Percentiles rank a stretch among this genome's conserved stretches.
phyloP scores from a whole-genome alignment of 2,113 vertebrate genomes.

The Stegastes partitus region DNA sequence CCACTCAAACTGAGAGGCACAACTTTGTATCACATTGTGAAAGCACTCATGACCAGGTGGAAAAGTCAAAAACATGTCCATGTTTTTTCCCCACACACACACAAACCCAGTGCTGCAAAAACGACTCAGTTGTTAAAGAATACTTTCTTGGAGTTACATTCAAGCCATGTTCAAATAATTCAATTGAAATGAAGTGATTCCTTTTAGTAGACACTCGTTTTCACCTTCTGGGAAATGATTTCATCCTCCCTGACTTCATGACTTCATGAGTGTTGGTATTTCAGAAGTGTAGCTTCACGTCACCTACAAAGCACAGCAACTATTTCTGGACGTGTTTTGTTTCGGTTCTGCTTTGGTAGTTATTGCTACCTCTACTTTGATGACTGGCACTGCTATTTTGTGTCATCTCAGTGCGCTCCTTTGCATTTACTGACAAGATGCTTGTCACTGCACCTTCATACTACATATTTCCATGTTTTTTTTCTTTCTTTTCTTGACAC shows the following conservation, averaged over 20 bases:
- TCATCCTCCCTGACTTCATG: slow-evolving; percentile 45
- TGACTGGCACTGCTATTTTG: slow-evolving; percentile 4
- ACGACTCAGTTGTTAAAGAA: background rate
- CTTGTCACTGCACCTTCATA: slow-evolving; percentile 9
- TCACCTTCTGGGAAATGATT: slow-evolving; percentile 38
- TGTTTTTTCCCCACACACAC: background rate
- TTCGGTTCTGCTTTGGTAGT: slow-evolving; percentile 52
- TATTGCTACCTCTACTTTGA: slow-evolving; percentile 38
- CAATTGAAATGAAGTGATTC: background rate
- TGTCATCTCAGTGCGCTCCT: slow-evolving; percentile 15
- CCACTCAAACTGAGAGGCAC: background rate
- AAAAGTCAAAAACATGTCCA: slow-evolving; percentile 23
- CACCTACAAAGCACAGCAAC: slow-evolving; percentile 36
- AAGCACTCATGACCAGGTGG: background rate
- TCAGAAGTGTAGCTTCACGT: slow-evolving; percentile 37
- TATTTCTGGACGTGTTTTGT: slow-evolving; percentile 62
- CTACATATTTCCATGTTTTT: slow-evolving; percentile 4
- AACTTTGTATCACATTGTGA: slow-evolving; percentile 8
- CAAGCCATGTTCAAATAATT: slow-evolving; percentile 11
- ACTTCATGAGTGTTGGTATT: slow-evolving; percentile 39
- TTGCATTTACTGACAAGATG: slow-evolving; percentile 10
- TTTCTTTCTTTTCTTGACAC: background rate
- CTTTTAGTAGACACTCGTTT: slow-evolving; percentile 7
- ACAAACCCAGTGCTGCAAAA: background rate
- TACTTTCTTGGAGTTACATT: background rate